Conservation (phyloP, 2,888 invertebrate species). For the Nomada flava region DNA sequence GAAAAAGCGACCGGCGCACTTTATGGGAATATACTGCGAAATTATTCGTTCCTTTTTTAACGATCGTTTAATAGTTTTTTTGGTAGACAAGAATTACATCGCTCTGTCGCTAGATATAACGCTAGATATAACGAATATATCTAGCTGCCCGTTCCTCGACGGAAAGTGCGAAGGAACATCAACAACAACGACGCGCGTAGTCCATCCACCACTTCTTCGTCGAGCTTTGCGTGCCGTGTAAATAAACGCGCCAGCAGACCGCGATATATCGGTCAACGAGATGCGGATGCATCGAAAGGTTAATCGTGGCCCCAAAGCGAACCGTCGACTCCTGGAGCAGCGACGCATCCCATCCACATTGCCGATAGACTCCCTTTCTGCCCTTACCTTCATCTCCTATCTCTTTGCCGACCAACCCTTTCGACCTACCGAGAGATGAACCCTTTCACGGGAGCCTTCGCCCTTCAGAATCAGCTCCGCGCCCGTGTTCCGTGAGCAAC, state of each 20-base stretch:
- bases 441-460: constrained; percentile 63
- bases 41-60: not conserved
- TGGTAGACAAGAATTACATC: too few relatives aligned
- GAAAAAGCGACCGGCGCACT: not conserved
- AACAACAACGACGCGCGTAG: not conserved
- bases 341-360: constrained; percentile 34
- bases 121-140: too few relatives aligned
- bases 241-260: constrained; percentile 21
- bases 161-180: not conserved
- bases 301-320: constrained; percentile 51
- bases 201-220: not conserved
- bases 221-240: constrained; percentile 20
- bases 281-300: constrained; percentile 51
- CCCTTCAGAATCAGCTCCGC: constrained; percentile 66
- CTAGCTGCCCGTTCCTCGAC: too few relatives aligned
- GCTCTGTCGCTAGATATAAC: too few relatives aligned
- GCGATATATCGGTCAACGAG: constrained; percentile 62
- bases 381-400: not conserved
- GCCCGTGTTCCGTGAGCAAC: constrained; percentile 61
- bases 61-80: not conserved
- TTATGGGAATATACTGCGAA: not conserved
- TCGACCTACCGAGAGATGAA: constrained; percentile 46
- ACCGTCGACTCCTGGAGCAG: constrained; percentile 35
- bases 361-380: not conserved
- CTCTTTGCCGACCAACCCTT: constrained; percentile 27